phyloP scores from a whole-genome alignment of 2,113 vertebrate species.

The Struthio camelus region DNA sequence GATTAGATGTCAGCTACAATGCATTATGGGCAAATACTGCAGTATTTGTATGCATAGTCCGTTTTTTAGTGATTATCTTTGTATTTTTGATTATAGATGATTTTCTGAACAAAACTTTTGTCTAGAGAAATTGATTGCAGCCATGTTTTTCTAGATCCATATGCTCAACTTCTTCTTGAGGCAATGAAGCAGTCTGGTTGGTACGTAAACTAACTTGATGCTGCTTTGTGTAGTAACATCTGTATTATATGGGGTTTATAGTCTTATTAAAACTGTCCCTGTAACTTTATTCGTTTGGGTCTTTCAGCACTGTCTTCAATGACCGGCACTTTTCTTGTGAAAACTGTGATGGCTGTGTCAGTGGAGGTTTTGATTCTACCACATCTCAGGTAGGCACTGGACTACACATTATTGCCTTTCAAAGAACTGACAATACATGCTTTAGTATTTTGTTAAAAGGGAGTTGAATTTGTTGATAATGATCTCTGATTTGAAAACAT shows the following conservation, averaged over 20 bases:
- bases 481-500: not conserved
- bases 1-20: not conserved
- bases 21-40: not conserved
- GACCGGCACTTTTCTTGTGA: slow-evolving; percentile 96
- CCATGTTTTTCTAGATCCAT: slow-evolving; percentile 84
- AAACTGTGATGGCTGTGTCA: slow-evolving; percentile 90
- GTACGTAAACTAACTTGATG: slow-evolving; percentile 76
- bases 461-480: not conserved
- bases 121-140: slow-evolving; percentile 44
- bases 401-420: not conserved
- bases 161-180: slow-evolving; percentile 90
- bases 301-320: slow-evolving; percentile 83
- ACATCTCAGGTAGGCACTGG: slow-evolving; percentile 85
- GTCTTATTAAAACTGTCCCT: not conserved
- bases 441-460: not conserved
- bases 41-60: not conserved
- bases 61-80: not conserved
- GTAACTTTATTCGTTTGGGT: not conserved
- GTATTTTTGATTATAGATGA: slow-evolving; percentile 25
- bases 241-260: not conserved
- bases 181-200: slow-evolving; percentile 94
- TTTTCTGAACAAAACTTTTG: slow-evolving; percentile 9
- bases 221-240: not conserved
- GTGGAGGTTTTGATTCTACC: slow-evolving; percentile 92
- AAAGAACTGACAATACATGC: rapidly evolving